These are phyloP conservation scores for Taenioides sp. DNA, from an alignment of 2,797 vertebrate species.

Conservation along the genomic window DNA sequence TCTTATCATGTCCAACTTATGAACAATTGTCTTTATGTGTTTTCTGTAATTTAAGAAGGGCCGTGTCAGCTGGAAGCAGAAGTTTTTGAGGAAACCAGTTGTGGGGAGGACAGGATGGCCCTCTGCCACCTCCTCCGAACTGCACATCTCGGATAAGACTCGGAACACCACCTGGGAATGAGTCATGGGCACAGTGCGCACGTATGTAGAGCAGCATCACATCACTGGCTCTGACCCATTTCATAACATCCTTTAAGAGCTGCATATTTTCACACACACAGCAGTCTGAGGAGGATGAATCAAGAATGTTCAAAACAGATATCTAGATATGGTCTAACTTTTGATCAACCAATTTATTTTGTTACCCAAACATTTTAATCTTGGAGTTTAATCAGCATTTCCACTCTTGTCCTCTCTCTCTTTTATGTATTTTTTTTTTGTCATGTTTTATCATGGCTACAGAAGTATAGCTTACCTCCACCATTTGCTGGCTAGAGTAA, in stretches of 20 bases:
- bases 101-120: conserved; percentile 65
- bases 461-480: too few relatives aligned
- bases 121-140: conserved; percentile 44
- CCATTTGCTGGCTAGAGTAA: too few relatives aligned
- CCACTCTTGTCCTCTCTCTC: too few relatives aligned
- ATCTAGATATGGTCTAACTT: background rate
- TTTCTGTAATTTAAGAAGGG: conserved; percentile 69
- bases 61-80: conserved; percentile 31
- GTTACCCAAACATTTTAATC: too few relatives aligned
- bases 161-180: conserved; percentile 40
- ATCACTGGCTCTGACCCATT: conserved; percentile 42
- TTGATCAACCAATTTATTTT: too few relatives aligned
- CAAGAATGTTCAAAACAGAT: background rate
- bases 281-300: background rate
- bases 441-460: too few relatives aligned
- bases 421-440: too few relatives aligned
- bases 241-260: conserved; percentile 29
- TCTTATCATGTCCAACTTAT: conserved; percentile 16
- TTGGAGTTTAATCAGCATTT: too few relatives aligned
- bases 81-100: conserved; percentile 68
- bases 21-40: conserved; percentile 65
- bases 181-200: conserved; percentile 21
- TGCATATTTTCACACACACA: background rate
- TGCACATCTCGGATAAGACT: conserved; percentile 45
- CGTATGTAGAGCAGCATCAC: conserved; percentile 31